Base-by-base conservation (phyloP, 1,140 invertebrate species). In the Aphelinus certus region DNA sequence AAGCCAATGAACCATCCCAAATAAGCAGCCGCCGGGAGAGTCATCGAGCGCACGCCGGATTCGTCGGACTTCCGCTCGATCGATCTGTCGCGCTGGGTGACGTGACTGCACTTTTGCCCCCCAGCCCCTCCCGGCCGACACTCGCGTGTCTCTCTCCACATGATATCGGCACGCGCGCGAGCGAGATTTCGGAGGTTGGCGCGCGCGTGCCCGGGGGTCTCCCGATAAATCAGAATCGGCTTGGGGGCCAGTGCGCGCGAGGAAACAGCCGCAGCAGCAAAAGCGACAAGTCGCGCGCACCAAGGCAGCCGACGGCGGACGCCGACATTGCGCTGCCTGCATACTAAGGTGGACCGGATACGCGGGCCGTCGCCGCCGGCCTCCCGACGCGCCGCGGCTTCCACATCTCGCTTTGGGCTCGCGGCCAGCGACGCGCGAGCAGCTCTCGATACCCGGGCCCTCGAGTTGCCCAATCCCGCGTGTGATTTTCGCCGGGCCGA, bases 1-100 rank as follows among this genome's bases (percentile, higher is more conserved):
- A 26, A 26, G 26, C 26, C 26, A 26, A 26, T 26, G 26, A 26
- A 26, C 26, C 26, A 26, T 26, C 26, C 26, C 26, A 26, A 26
- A 26, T 26, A 26, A 26, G 26, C 26, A 53, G 48, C n/a, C 1
- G 48, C 58, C 7, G 48, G 58, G 62, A 70, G 68, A 57, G 61
- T 57, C 42, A 62, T 53, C 46, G 56, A 60, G 48, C 43, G 42
- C n/a, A 4, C 2, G 4, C 63, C 10, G 3, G 43, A 62, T 71
- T 45, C n/a, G 6, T 42, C 46, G 43, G 46, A 10, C 10, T 63
- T 63, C 62, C 62, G 62, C 7, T 63, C 62, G 62, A 63, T 63
- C 62, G 62, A 63, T 63, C 62, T 46, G 80, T 81, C 79, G 79
- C 75, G 79, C 75, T 65, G 55, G 69, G 68, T 74, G 76, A 63